Base-by-base conservation (phyloP, 2,113 vertebrate genomes). In the Falco punctatus region DNA sequence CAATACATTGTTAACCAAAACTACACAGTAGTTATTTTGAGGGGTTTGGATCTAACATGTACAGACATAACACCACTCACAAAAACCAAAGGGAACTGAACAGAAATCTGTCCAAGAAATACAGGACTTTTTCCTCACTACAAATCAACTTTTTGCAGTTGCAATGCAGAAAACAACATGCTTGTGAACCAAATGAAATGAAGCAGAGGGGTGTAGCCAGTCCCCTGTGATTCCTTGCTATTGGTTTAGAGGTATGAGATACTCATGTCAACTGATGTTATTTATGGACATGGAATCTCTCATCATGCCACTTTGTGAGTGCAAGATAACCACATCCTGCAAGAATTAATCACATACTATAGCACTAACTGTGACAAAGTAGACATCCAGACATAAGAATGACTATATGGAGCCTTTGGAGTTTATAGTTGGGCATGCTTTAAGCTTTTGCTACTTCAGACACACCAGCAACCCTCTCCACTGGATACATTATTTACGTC, bases 261-360 rank as follows among this genome's bases (percentile, higher is more conserved):
- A 8, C 54, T 62, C 62, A 62, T 0, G 6, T 7, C 12, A 86
- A 52, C 9, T 26, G 35, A 61, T 0, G 3, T 27, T 71, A 32
- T 23, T 81, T 61, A 57, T 0, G 0, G 57, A 33, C 0, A 0
- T 8, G 15, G 51, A 86, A 73, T 66, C 59, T 11, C 27, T 49
- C 55, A 46, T 42, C 44, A 73, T 2, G 1, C 48, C 48, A 74
- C 52, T 40, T 32, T 66, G 17, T 13, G 49, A 86, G 28, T 8
- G 42, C 46, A 66, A 78, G 72, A 62, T 38, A 83, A 62, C 4
- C 22, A 33, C 80, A 46, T 18, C 48, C 32, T 38, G n/a, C 38
- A 71, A 83, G 55, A 78, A 78, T 62, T 18, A 51, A 57, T 32
- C 11, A 46, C 27, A 24, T 15, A 11, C 27, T 24, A 46, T n/a